phyloP scores from a whole-genome alignment of 2,888 invertebrate genomes.

The Desoria tigrina region DNA sequence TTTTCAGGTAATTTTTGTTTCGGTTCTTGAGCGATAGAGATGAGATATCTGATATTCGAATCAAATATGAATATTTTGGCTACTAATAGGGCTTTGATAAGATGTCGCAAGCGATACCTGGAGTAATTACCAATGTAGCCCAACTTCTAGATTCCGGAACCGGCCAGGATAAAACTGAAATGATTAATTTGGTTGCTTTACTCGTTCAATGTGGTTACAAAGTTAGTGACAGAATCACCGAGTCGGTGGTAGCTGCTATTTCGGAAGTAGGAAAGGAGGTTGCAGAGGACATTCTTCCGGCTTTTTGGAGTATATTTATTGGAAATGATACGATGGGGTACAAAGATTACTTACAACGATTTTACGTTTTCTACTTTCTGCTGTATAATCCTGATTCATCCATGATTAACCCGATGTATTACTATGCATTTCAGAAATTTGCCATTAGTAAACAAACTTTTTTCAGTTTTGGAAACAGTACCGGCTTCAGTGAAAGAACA shows the following conservation, averaged over 20 bases:
- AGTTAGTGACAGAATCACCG: not conserved
- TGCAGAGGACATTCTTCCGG: not conserved
- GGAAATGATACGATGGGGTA: conserved; percentile 4
- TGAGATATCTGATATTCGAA: too few relatives aligned
- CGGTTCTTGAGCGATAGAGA: too few relatives aligned
- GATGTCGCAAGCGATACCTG: not conserved
- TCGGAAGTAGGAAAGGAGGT: not conserved
- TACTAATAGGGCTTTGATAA: not conserved
- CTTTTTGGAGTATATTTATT: conserved; percentile 14
- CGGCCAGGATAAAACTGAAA: not conserved
- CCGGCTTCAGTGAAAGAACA: conserved; percentile 36
- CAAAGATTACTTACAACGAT: not conserved
- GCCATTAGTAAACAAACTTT: conserved; percentile 29
- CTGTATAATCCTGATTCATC: too few relatives aligned
- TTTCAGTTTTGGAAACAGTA: conserved; percentile 31
- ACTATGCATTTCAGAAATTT: not conserved
- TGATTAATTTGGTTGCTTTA: not conserved
- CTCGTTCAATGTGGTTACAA: conserved; percentile 1
- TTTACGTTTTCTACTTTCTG: not conserved
- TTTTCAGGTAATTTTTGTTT: not conserved
- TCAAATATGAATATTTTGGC: not conserved
- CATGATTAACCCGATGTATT: not conserved
- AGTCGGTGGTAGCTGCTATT: not conserved
- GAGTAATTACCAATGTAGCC: not conserved
- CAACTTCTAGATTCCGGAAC: not conserved